Conservation (phyloP, 1,140 invertebrate genomes). For the Drosophila biarmipes region DNA sequence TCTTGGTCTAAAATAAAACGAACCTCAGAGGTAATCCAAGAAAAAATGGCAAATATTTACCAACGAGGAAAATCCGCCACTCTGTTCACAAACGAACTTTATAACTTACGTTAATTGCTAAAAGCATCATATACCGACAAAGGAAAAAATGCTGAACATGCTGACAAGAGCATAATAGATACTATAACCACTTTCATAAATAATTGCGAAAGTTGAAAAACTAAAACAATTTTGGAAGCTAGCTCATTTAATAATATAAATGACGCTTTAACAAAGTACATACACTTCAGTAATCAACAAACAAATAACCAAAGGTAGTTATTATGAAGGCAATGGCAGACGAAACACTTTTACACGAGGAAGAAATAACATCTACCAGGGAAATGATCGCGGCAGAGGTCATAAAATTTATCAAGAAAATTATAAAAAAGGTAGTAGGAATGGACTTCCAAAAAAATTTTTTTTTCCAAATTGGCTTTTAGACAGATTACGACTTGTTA, state of each 20-base stretch:
- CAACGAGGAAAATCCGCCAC: no score
- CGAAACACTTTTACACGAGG: no score
- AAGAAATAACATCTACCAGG: no score
- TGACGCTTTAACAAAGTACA: not conserved
- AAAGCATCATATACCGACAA: not conserved
- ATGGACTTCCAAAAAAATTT: not conserved
- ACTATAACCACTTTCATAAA: not conserved
- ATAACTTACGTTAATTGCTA: not conserved
- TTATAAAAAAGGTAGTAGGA: not conserved
- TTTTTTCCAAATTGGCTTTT: not conserved
- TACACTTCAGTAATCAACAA: not conserved
- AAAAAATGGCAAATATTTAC: no score
- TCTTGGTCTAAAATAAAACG: no score
- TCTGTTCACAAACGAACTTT: not conserved
- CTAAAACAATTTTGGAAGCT: not conserved
- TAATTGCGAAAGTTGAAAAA: not conserved
- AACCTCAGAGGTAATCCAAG: no score
- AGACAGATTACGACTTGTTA: not conserved
- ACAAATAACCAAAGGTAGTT: not conserved
- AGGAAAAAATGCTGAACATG: not conserved
- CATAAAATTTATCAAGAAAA: no score
- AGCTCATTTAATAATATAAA: no score
- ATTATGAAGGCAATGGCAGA: no score
- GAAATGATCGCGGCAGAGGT: no score
- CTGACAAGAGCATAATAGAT: not conserved